Evolutionary conservation across 2,888 invertebrate genomes (phyloP).

Genomic region (Scaptomyza tumidula): DNA sequence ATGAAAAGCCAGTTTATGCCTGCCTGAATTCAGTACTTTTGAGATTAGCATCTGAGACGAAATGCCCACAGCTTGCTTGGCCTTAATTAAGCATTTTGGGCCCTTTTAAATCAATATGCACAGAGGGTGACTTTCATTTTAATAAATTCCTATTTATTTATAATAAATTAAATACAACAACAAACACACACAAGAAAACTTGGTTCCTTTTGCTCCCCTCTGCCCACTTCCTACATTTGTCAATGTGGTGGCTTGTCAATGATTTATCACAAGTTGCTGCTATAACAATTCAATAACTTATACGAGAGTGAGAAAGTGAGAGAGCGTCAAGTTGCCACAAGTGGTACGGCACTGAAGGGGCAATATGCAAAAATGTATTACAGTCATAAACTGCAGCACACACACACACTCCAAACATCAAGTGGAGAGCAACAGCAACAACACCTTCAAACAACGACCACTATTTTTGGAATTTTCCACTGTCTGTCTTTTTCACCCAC

Average conservation of each 20-base stretch:
- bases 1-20: slow-evolving; percentile 18
- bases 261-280: slow-evolving; percentile 72
- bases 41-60: slow-evolving; percentile 41
- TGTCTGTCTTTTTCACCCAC: neutral
- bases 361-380: slow-evolving; percentile 59
- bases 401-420: slow-evolving; percentile 27
- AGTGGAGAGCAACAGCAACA: slow-evolving; percentile 21
- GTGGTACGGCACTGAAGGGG: neutral
- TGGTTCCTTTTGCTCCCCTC: too few relatives aligned
- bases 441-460: slow-evolving; percentile 15
- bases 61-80: slow-evolving; percentile 23
- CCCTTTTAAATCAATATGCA: slow-evolving; percentile 56
- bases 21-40: slow-evolving; percentile 2
- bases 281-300: slow-evolving; percentile 74
- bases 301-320: neutral
- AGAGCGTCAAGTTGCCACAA: slow-evolving; percentile 36
- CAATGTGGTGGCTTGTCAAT: slow-evolving; percentile 40
- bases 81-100: slow-evolving; percentile 58
- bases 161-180: slow-evolving; percentile 28
- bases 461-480: slow-evolving; percentile 9
- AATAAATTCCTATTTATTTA: slow-evolving; percentile 34
- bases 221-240: neutral
- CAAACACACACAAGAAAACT: neutral
- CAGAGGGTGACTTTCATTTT: slow-evolving; percentile 25
- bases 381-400: slow-evolving; percentile 67